A percentile compares a stretch with the other conserved stretches of the same genome.
Conservation (phyloP, 2,797 vertebrate genomes). For the Epinephelus awoara region DNA sequence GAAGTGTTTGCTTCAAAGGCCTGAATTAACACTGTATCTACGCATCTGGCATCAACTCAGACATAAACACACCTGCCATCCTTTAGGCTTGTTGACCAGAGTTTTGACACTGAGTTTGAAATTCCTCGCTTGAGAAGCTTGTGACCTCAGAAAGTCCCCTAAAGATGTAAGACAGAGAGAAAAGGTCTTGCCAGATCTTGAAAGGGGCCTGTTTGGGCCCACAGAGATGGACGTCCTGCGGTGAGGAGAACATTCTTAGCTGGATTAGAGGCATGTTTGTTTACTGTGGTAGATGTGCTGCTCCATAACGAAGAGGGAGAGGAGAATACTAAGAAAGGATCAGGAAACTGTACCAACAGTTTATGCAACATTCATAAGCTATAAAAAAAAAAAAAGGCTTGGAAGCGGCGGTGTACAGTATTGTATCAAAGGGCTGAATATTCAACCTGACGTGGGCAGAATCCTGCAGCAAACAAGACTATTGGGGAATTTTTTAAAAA, state of each 20-base stretch:
- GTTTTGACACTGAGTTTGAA: slow-evolving; percentile 41
- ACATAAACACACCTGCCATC: slow-evolving; percentile 47
- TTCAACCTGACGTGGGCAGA: slow-evolving; percentile 42
- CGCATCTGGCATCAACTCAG: slow-evolving; percentile 23
- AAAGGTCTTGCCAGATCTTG: slow-evolving; percentile 55
- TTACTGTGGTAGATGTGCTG: slow-evolving; percentile 69
- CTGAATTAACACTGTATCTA: slow-evolving; percentile 20
- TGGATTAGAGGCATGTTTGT: slow-evolving; percentile 78
- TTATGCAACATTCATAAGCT: slow-evolving; percentile 53
- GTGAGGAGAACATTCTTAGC: slow-evolving; percentile 78
- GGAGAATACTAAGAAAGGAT: slow-evolving; percentile 42
- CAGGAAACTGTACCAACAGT: slow-evolving; percentile 29
- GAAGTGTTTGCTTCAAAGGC: slow-evolving; percentile 14
- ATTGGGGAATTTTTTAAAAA: neutral
- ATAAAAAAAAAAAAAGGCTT: slow-evolving; percentile 33
- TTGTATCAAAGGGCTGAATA: slow-evolving; percentile 42
- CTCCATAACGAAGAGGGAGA: slow-evolving; percentile 42
- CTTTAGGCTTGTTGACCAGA: slow-evolving; percentile 49
- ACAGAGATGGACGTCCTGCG: slow-evolving; percentile 60
- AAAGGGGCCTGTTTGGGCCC: slow-evolving; percentile 54
- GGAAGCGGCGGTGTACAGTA: slow-evolving; percentile 10
- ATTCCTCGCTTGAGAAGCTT: slow-evolving; percentile 44
- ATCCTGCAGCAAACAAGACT: slow-evolving; percentile 14
- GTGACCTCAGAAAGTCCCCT: slow-evolving; percentile 42
- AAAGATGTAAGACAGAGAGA: slow-evolving; percentile 50